These are phyloP conservation scores for Parascotia fuliginaria DNA, from an alignment of 2,888 invertebrate genomes.

Conservation along the genomic window DNA sequence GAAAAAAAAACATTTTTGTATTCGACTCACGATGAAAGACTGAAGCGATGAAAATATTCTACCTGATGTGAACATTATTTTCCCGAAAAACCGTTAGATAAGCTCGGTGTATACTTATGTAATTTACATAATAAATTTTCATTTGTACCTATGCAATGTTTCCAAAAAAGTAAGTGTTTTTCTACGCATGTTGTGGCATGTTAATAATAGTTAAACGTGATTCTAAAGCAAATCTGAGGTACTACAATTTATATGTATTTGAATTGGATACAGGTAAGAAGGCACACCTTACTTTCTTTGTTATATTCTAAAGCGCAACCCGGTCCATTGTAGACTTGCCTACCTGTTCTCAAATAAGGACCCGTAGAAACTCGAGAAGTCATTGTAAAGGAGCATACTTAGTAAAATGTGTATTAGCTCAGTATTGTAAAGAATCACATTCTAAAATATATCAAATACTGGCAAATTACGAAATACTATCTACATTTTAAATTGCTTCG, in stretches of 20 bases:
- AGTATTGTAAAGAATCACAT: conserved; percentile 22
- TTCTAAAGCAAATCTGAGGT: conserved; percentile 13
- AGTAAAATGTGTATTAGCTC: conserved; percentile 28
- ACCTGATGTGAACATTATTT: no score
- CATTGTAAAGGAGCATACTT: conserved; percentile 35
- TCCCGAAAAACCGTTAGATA: no score
- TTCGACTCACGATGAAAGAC: no score
- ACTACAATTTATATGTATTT: conserved; percentile 35
- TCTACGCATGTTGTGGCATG: no score
- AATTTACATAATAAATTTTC: no score
- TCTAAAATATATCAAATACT: conserved; percentile 24
- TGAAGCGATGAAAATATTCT: no score
- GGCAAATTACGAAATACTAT: no score
- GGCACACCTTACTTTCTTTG: conserved; percentile 45
- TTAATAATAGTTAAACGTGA: conserved; percentile 4
- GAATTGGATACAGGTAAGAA: conserved; percentile 43
- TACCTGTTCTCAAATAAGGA: conserved; percentile 44
- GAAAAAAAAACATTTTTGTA: no score
- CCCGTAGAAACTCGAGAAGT: conserved; percentile 34
- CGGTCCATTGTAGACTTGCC: conserved; percentile 36
- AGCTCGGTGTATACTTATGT: no score
- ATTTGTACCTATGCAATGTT: no score
- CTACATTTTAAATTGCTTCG: no score
- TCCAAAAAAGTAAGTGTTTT: no score
- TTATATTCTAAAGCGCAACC: conserved; percentile 32